Base-by-base conservation (phyloP, 2,797 vertebrate species). In the Tokudaia tokunoshimensis region DNA sequence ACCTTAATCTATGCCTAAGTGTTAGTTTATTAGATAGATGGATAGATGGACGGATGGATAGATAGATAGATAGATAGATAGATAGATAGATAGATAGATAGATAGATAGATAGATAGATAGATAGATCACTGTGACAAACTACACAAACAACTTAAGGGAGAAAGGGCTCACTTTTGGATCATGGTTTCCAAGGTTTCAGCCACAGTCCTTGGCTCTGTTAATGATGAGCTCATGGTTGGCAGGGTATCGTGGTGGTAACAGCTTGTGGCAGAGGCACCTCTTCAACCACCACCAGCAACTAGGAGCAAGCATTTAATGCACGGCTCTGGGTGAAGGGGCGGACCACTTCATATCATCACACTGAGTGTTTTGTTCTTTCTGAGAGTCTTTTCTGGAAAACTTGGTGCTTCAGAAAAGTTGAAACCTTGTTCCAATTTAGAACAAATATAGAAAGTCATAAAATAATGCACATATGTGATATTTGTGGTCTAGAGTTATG, bases 301-400 rank as follows among this genome's bases (percentile, higher is more conserved):
- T 26, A 4, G 44, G 34, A 12, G 20, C 57, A 88, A 41, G 26
- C 14, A 57, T 59, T 13, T 29, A 41, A 70, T 8, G 1, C 70
- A 44, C 44, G n/a, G 31, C 5, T n/a, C 55, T 89, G 41, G 81
- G 41, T 47, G 41, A 34, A 19, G 37, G 20, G 44, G 82, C 14
- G 17, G 9, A 12, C 13, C 31, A 65, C 34, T 52, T 80, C 13
- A 90, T 3, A 37, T 47, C 31, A n/a, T 52, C 29, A 29, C 41
- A 6, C 34, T 17, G 34, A 76, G 26, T 80, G 9, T 47, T 88
- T 81, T 29, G 24, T 75, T 17, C 52, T 85, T 88, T 61, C 57
- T 31, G 13, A 37, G 72, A 83, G 34, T 59, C 41, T 57, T 91
- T 97, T 95, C 70, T 94, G 80, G 65, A 93, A 84, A 41, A 29